These are phyloP conservation scores for Nemotelus pantherinus DNA, from an alignment of 2,888 invertebrate species.

Conservation along the genomic window DNA sequence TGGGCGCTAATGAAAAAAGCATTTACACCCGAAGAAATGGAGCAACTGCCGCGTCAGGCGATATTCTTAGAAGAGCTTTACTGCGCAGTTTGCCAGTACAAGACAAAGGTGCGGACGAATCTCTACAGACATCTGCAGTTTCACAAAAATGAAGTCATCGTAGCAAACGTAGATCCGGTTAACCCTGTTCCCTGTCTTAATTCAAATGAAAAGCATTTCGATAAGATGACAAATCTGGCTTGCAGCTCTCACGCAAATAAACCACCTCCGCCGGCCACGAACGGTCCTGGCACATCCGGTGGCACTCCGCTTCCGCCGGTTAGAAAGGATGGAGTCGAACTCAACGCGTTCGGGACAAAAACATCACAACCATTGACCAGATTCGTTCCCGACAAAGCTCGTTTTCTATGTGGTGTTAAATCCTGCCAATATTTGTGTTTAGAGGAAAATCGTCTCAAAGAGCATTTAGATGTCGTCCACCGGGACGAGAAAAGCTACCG, in stretches of 20 bases:
- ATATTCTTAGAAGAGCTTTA: constrained; percentile 71
- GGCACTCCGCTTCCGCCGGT: neutral
- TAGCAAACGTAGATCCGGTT: constrained; percentile 75
- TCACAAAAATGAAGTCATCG: constrained; percentile 71
- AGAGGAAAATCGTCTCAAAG: constrained; percentile 76
- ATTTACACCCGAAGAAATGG: constrained; percentile 71
- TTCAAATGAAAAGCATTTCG: constrained; percentile 82
- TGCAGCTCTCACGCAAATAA: constrained; percentile 69
- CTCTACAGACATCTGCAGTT: constrained; percentile 75
- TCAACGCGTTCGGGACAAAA: too few relatives aligned
- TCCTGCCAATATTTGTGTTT: constrained; percentile 77
- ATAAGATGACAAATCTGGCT: constrained; percentile 85
- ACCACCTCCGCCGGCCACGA: constrained; percentile 53
- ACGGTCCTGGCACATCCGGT: constrained; percentile 32
- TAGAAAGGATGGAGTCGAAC: neutral
- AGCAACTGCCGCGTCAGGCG: constrained; percentile 72
- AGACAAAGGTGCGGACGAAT: constrained; percentile 76
- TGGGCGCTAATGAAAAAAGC: constrained; percentile 56
- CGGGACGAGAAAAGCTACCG: constrained; percentile 69
- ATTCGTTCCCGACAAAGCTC: constrained; percentile 67
- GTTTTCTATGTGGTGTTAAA: constrained; percentile 78
- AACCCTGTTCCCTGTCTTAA: constrained; percentile 85
- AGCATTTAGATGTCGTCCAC: constrained; percentile 79
- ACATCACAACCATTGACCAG: constrained; percentile 59
- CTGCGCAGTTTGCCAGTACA: constrained; percentile 76